phyloP scores from a whole-genome alignment of 2,113 vertebrate species.

The Mionectes macconnelli region DNA sequence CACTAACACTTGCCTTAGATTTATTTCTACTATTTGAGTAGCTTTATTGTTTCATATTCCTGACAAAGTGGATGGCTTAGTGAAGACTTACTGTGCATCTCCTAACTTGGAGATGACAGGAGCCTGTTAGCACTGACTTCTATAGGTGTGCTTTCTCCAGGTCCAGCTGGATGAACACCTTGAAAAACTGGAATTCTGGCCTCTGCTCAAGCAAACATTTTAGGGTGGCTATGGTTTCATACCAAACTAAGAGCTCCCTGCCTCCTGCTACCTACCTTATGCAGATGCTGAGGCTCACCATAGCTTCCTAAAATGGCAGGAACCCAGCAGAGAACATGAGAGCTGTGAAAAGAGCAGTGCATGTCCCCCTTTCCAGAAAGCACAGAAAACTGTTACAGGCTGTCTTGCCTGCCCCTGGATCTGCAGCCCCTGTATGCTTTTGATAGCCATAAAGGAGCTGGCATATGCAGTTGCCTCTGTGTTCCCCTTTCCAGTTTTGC shows the following conservation, averaged over 20 bases:
- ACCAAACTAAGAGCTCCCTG: not conserved
- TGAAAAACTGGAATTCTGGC: not conserved
- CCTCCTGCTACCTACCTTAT: not conserved
- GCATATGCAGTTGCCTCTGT: fast-evolving
- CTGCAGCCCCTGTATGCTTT: not conserved
- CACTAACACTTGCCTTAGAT: not conserved
- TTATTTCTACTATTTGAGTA: not conserved
- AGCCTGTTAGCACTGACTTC: not conserved
- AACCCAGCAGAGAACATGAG: not conserved
- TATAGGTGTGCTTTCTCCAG: not conserved
- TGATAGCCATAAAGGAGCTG: fast-evolving
- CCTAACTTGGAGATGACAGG: not conserved
- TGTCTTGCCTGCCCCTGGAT: not conserved
- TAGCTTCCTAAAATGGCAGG: not conserved
- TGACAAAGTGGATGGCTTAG: not conserved
- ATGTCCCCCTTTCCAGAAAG: not conserved
- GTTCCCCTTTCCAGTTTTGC: not conserved
- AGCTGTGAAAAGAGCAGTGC: not conserved
- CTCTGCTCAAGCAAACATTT: not conserved
- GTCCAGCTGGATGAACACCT: not conserved
- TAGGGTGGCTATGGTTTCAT: not conserved
- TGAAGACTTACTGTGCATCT: not conserved
- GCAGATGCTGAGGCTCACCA: not conserved
- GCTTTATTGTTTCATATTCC: not conserved
- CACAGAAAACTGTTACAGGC: not conserved